Base-by-base conservation (phyloP, 2,888 invertebrate genomes). In the Herminia tarsipennalis region DNA sequence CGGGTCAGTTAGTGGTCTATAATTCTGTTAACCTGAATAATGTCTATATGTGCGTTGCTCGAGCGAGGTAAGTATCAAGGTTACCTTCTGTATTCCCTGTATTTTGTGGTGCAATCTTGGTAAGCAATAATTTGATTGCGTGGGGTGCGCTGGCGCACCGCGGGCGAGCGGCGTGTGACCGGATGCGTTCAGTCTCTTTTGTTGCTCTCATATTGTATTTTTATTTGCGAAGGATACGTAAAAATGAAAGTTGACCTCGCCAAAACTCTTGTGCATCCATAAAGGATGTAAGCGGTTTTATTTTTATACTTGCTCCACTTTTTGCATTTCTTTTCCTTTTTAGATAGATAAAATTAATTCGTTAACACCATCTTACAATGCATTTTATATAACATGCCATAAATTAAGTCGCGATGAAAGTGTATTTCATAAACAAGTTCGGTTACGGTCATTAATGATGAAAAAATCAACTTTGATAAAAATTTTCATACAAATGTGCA, bases 221-320 rank as follows among this genome's bases (percentile, higher is more conserved):
- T 83, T 85, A 76, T 77, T 71, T 70, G 66, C 63, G 52, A 70
- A 76, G 75, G 76, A 78, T 75, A 61, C 63, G 67, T 74, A 78
- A 81, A 81, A 80, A 75, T 57, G 86, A 86, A 87, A 86, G 85
- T 86, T 81, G 78, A 78, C 75, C 76, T 76, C 68, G 47, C 63
- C 60, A 52, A 57, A 52, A 56, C 57, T 65, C 73, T 72, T 78
- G 72, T 53, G 38, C 49, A 59, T 43, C 64, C 59, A 65, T 51
- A 56, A 48, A 66, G 29, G 55, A 63, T 52, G 58, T 51, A 37
- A 50, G 47, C 36, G 39, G 38, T 20, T 53, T 57, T 79, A 64
- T 67, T 73, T 58, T 67, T 60, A 51, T 32, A 51, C 53, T 4
- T 55, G 55, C 48, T 64, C 64, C 51, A 50, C 41, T 55, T 66